These are phyloP conservation scores for Zaprionus gabonicus DNA, from an alignment of 1,140 invertebrate species.

Conservation along the genomic window DNA sequence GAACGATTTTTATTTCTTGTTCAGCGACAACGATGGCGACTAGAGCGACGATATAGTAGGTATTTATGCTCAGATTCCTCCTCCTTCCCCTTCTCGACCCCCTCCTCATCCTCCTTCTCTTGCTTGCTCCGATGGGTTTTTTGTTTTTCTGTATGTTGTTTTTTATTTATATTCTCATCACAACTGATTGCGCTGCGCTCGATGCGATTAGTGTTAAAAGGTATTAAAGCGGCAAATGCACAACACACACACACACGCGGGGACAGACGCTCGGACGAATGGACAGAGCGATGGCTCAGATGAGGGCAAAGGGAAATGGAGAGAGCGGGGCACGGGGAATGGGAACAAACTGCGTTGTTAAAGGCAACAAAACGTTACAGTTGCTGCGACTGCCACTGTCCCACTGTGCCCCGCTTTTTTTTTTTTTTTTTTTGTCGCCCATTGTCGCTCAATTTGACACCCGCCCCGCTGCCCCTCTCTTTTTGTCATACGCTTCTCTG, in stretches of 20 bases:
- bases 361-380: constrained; percentile 80
- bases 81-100: background rate
- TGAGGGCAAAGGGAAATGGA: constrained; percentile 3
- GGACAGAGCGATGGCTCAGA: constrained; percentile 5
- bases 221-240: constrained; percentile 83
- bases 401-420: constrained; percentile 72
- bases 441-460: constrained; percentile 82
- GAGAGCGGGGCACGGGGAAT: background rate
- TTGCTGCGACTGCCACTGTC: constrained; percentile 73
- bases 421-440: constrained; percentile 62
- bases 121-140: background rate
- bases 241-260: constrained; percentile 54
- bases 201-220: constrained; percentile 83
- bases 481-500: constrained; percentile 5
- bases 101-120: background rate
- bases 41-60: constrained; percentile 59
- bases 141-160: constrained; percentile 43
- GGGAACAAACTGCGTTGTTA: constrained; percentile 27
- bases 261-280: constrained; percentile 5
- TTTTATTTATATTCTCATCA: constrained; percentile 82
- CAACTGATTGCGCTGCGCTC: constrained; percentile 82
- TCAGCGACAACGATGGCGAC: constrained; percentile 64
- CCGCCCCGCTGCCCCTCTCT: constrained; percentile 25
- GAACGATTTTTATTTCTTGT: constrained; percentile 83
- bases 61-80: constrained; percentile 51